A percentile compares a stretch with the other conserved stretches of the same genome.
These are phyloP conservation scores for Phyllotreta striolata DNA, from an alignment of 2,888 invertebrate species.

Conservation along the genomic window DNA sequence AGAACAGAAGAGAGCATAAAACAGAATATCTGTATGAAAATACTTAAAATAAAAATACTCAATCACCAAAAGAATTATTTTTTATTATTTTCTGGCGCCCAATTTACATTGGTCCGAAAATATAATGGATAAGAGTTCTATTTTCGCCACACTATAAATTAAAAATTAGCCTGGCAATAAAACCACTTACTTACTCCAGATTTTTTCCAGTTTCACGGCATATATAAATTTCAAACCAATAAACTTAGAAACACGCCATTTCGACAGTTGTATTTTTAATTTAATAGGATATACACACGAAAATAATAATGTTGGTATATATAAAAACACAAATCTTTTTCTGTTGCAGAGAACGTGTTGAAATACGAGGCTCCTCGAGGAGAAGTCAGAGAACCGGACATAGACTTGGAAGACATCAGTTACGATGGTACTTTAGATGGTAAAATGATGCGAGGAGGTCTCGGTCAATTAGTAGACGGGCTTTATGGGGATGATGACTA, in stretches of 20 bases:
- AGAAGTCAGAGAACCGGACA: conserved; percentile 68
- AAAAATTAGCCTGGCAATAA: neutral
- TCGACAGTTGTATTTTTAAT: too few relatives aligned
- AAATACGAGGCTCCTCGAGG: conserved; percentile 75
- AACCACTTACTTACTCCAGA: conserved; percentile 14
- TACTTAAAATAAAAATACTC: too few relatives aligned
- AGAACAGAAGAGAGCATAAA: too few relatives aligned
- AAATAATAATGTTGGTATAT: conserved; percentile 24
- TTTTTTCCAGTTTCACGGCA: conserved; percentile 16
- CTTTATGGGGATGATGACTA: conserved; percentile 73
- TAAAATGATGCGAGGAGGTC: conserved; percentile 69
- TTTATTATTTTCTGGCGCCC: too few relatives aligned
- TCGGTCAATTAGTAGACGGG: conserved; percentile 86
- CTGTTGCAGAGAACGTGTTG: conserved; percentile 69
- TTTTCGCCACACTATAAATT: too few relatives aligned
- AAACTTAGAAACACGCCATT: conserved; percentile 7
- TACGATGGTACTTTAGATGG: conserved; percentile 76
- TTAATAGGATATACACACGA: neutral
- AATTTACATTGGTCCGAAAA: too few relatives aligned
- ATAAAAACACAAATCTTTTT: neutral
- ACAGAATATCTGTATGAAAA: too few relatives aligned
- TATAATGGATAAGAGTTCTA: too few relatives aligned
- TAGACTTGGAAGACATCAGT: conserved; percentile 78
- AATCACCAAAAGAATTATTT: too few relatives aligned
- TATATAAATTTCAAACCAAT: conserved; percentile 14